Percentiles rank a stretch among this genome's conserved stretches.
phyloP scores from a whole-genome alignment of 2,113 vertebrate species.

The Istiophorus platypterus region DNA sequence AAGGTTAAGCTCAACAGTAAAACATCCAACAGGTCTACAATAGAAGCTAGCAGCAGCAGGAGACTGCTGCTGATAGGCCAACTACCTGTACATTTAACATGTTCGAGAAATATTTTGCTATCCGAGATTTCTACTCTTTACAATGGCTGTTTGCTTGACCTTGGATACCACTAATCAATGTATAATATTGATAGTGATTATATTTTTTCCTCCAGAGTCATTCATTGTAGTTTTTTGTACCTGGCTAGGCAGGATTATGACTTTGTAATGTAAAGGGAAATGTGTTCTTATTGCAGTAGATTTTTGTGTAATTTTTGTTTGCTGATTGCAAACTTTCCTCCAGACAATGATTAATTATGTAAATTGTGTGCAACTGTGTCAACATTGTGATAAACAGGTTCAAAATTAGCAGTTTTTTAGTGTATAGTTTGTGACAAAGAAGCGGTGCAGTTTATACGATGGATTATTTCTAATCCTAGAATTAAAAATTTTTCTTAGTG shows the following conservation, averaged over 20 bases:
- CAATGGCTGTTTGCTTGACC: slow-evolving; percentile 29
- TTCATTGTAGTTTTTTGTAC: slow-evolving; percentile 39
- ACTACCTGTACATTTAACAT: slow-evolving; percentile 29
- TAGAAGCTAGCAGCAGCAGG: slow-evolving; percentile 15
- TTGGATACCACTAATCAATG: slow-evolving; percentile 49
- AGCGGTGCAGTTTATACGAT: background rate
- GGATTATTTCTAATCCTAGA: background rate
- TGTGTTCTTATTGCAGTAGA: slow-evolving; percentile 21
- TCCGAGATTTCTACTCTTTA: slow-evolving; percentile 22
- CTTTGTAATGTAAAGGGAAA: slow-evolving; percentile 25
- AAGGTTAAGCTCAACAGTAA: slow-evolving; percentile 35
- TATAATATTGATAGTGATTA: slow-evolving; percentile 20
- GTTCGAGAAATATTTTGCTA: slow-evolving; percentile 27
- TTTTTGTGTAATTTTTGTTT: slow-evolving; percentile 43
- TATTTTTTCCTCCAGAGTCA: slow-evolving; percentile 24
- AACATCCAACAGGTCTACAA: slow-evolving; percentile 20
- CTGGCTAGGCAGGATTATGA: slow-evolving; percentile 28
- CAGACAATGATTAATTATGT: background rate
- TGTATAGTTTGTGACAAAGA: slow-evolving; percentile 20
- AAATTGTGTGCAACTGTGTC: slow-evolving; percentile 24
- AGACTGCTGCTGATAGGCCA: background rate
- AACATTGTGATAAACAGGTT: slow-evolving; percentile 9
- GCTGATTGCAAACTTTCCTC: slow-evolving; percentile 16
- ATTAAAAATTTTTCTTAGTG: slow-evolving; percentile 11
- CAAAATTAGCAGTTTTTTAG: background rate